Percentiles rank a stretch among this genome's conserved stretches.
These are phyloP conservation scores for Lasiurus cinereus DNA, from an alignment of 2,113 vertebrate species.

Conservation along the genomic window DNA sequence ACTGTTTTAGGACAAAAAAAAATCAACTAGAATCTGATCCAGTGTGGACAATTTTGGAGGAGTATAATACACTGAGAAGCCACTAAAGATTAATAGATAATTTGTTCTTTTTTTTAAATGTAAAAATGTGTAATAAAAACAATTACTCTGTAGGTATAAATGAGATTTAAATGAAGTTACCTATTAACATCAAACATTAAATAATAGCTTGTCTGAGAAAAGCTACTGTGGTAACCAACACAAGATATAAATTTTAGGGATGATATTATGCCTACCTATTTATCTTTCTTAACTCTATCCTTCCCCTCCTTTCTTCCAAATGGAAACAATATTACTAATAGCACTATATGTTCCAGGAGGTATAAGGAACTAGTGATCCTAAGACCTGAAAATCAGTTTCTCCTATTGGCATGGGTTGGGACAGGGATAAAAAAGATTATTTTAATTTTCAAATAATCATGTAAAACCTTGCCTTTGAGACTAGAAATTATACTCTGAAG, in stretches of 20 bases:
- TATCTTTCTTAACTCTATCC: not conserved
- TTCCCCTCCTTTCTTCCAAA: not conserved
- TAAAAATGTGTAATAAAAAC: slow-evolving; percentile 54
- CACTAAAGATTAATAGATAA: slow-evolving; percentile 10
- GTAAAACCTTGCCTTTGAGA: not conserved
- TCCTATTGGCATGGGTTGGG: not conserved
- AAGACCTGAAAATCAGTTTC: not conserved
- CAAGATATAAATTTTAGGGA: not conserved
- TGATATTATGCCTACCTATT: not conserved
- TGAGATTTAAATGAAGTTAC: slow-evolving; percentile 6
- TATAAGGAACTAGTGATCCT: not conserved
- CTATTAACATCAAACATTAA: slow-evolving; percentile 9
- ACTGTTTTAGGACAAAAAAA: slow-evolving; percentile 49
- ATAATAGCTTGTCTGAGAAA: not conserved
- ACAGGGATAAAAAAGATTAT: not conserved
- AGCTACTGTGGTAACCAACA: not conserved
- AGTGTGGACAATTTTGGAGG: not conserved
- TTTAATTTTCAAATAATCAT: not conserved
- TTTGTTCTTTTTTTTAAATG: slow-evolving; percentile 42
- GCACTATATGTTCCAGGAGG: not conserved
- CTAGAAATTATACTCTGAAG: slow-evolving; percentile 37
- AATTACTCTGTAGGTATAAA: not conserved
- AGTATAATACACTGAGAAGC: not conserved
- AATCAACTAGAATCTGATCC: slow-evolving; percentile 15
- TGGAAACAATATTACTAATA: not conserved